These are phyloP conservation scores for Dicyrtomina minuta DNA, from an alignment of 2,888 invertebrate species.

Conservation along the genomic window DNA sequence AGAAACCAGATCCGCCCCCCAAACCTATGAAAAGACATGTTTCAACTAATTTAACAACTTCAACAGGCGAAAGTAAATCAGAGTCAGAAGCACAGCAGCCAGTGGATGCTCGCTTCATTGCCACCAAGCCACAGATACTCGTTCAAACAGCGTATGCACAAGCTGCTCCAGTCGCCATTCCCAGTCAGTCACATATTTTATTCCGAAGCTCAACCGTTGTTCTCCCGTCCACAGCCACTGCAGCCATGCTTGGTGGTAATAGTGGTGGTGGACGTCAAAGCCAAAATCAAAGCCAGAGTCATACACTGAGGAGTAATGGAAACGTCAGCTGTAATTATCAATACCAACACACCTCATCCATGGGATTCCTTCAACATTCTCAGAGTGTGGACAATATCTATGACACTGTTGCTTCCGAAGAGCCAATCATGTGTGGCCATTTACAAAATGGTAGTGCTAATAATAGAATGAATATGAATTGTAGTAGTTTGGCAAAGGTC, in stretches of 20 bases:
- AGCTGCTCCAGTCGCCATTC: conserved; percentile 62
- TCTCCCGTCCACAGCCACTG: not conserved
- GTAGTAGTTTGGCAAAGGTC: no score
- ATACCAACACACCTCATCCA: conserved; percentile 9
- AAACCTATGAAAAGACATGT: conserved; percentile 47
- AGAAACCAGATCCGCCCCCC: conserved; percentile 50
- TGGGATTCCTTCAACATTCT: conserved; percentile 29
- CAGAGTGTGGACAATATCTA: conserved; percentile 53
- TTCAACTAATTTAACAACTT: conserved; percentile 12
- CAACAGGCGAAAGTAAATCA: not conserved
- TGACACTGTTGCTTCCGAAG: conserved; percentile 52
- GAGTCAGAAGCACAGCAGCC: conserved; percentile 57
- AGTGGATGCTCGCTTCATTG: conserved; percentile 74
- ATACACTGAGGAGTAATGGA: no score
- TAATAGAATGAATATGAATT: no score
- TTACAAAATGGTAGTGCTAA: not conserved
- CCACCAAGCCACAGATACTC: conserved; percentile 73
- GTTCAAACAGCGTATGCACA: conserved; percentile 74
- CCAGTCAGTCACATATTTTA: conserved; percentile 51
- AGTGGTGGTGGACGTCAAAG: no score
- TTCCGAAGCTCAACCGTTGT: conserved; percentile 39
- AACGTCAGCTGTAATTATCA: not conserved
- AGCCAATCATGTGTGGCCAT: conserved; percentile 30
- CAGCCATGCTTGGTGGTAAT: not conserved
- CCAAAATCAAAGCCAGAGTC: not conserved